Evolutionary conservation across 2,113 vertebrate species (phyloP), one percentile per base, ranked within the genome.

Genomic region (Fukomys damarensis): DNA sequence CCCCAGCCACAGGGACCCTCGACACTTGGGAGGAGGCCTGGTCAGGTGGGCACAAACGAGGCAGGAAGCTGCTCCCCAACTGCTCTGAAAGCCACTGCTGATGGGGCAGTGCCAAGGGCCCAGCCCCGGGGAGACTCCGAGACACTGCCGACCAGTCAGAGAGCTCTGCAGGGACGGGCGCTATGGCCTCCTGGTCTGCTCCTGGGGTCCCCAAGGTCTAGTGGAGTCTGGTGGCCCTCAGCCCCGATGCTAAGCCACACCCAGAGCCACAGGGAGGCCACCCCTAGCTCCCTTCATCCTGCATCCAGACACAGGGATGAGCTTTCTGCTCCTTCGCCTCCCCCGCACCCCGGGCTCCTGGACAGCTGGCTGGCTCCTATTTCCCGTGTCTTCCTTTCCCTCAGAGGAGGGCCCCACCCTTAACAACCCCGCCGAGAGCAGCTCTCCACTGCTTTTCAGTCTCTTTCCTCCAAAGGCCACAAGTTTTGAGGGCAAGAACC

Each of bases 61-160:
- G 28, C 68, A 28, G 41, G 20, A 72, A 72, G 20, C 46, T 43
- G 63, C 38, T 28, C 4, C 49, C 14, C 19, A 79, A n/a, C 13
- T 83, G 61, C 81, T 90, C 41, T 76, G 41, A 66, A 89, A 86
- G 84, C 32, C 86, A 38, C 41, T 59, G 54, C 86, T 59, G 72
- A 65, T 10, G 65, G 20, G 86, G 52, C 61, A 8, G 24, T 66
- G 58, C n/a, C 41, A 14, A 95, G 52, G 0, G 8, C 46, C 20
- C 30, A 5, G 24, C 3, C 28, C 80, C 7, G 4, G 54, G 74
- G 72, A 35, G 49, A 38, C 7, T 20, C 9, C 30, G 28, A 68
- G 86, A 20, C 3, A 5, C 11, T 11, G 17, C 32, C 49, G 28
- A 74, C 12, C 2, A 28, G 22, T 32, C 3, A 2, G 43, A 68